phyloP scores from a whole-genome alignment of 2,797 vertebrate species.

The Adrianichthys oophorus region DNA sequence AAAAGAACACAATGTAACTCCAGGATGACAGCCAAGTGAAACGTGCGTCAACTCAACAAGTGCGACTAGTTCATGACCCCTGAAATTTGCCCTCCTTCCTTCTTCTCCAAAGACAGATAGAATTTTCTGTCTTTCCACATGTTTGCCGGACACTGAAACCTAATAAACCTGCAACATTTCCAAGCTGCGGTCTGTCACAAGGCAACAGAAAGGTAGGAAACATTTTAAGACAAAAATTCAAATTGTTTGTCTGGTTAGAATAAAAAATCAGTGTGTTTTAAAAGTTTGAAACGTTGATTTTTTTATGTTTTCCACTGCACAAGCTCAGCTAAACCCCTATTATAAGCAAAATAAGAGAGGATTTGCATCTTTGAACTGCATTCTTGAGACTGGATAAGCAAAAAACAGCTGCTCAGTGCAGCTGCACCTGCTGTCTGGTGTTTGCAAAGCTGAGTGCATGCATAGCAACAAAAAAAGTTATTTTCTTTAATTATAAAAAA shows the following conservation, averaged over 20 bases:
- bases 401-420: conserved; percentile 2
- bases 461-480: too few species aligned
- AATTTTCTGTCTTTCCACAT: conserved; percentile 18
- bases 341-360: neutral
- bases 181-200: conserved; percentile 20
- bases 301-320: neutral
- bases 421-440: conserved; percentile 11
- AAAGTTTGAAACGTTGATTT: too few species aligned
- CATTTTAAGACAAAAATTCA: neutral
- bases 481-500: too few species aligned
- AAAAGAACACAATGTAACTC: conserved; percentile 33
- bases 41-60: conserved; percentile 39
- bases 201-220: conserved; percentile 56
- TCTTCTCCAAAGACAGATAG: neutral
- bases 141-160: conserved; percentile 27
- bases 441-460: neutral
- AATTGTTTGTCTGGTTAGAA: too few species aligned
- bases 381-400: neutral
- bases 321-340: neutral
- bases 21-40: conserved; percentile 13
- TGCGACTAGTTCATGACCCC: conserved; percentile 4
- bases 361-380: neutral
- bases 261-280: too few species aligned
- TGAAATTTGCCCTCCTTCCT: conserved; percentile 10
- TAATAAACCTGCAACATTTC: conserved; percentile 3